Evolutionary conservation across 2,113 vertebrate genomes (phyloP).

Genomic region (Xenopus borealis): DNA sequence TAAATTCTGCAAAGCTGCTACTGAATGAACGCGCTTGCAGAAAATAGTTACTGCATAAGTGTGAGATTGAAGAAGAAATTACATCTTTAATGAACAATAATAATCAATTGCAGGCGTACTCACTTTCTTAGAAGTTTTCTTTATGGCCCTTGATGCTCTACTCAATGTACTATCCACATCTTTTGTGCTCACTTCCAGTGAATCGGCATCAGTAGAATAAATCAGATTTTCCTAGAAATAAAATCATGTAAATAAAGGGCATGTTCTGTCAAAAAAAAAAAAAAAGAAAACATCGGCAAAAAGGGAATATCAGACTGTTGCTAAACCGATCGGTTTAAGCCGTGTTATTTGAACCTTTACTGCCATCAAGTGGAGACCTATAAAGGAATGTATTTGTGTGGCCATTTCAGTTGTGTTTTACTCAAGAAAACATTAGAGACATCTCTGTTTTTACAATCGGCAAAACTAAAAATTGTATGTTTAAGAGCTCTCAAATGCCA

Average conservation of each 20-base stretch:
- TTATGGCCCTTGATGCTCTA: slow-evolving; percentile 93
- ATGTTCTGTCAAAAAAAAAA: slow-evolving; percentile 5
- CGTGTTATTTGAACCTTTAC: slow-evolving; percentile 48
- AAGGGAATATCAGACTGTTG: background rate
- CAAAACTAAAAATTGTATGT: too few species aligned
- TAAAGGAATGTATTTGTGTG: background rate
- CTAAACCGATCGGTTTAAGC: background rate
- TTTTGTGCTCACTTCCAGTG: slow-evolving; percentile 93
- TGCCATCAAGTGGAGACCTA: slow-evolving; percentile 56
- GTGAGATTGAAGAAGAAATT: too few species aligned
- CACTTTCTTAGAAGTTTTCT: slow-evolving; percentile 97
- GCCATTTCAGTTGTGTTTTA: too few species aligned
- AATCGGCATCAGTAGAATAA: slow-evolving; percentile 85
- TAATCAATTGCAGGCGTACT: slow-evolving; percentile 18
- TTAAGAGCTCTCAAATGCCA: too few species aligned
- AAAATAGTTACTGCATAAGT: too few species aligned
- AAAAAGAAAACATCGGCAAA: background rate
- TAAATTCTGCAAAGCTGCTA: too few species aligned
- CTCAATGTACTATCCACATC: slow-evolving; percentile 98
- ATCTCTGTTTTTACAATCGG: too few species aligned
- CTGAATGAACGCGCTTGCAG: too few species aligned
- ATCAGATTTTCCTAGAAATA: slow-evolving; percentile 87
- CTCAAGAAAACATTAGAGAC: too few species aligned
- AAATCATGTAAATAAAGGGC: slow-evolving; percentile 16
- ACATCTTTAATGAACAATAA: slow-evolving; percentile 16